These are phyloP conservation scores for Seriola dumerili DNA, from an alignment of 2,113 vertebrate genomes.

Conservation along the genomic window DNA sequence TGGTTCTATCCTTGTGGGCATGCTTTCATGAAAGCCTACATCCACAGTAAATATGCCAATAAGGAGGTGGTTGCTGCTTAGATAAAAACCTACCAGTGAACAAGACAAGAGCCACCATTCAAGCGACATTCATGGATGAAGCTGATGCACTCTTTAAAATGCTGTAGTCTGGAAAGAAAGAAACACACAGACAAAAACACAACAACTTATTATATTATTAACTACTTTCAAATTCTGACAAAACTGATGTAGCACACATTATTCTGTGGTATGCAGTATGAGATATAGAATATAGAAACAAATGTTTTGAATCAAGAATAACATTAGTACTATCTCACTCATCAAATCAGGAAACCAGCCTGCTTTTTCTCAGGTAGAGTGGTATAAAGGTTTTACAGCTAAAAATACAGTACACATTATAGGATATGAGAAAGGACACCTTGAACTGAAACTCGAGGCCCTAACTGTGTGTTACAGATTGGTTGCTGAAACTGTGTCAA, in stretches of 20 bases:
- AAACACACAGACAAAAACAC: conserved; percentile 3
- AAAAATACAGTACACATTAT: conserved; percentile 46
- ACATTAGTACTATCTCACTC: neutral
- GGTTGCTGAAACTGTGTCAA: conserved; percentile 12
- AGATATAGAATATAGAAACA: neutral
- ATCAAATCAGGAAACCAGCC: conserved; percentile 17
- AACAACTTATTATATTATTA: neutral
- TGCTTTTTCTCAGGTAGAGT: conserved; percentile 12
- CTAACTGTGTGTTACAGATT: conserved; percentile 18
- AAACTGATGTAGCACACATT: neutral
- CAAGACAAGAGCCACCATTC: conserved; percentile 88
- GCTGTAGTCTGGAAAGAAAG: conserved; percentile 84
- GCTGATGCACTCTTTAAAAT: conserved; percentile 91
- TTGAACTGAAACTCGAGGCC: conserved; percentile 75
- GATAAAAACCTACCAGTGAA: conserved; percentile 89
- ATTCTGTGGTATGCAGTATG: neutral
- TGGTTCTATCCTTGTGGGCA: neutral
- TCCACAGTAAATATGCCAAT: neutral
- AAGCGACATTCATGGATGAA: conserved; percentile 92
- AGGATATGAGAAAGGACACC: conserved; percentile 76
- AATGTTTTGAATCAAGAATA: conserved; percentile 1
- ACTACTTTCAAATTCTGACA: neutral
- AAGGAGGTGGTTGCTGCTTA: conserved; percentile 5
- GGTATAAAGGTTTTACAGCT: conserved; percentile 13
- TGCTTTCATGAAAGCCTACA: neutral